Evolutionary conservation across 1,140 invertebrate species (phyloP), one percentile per base, ranked within the genome.

Genomic region (Medauroidea extradentata): DNA sequence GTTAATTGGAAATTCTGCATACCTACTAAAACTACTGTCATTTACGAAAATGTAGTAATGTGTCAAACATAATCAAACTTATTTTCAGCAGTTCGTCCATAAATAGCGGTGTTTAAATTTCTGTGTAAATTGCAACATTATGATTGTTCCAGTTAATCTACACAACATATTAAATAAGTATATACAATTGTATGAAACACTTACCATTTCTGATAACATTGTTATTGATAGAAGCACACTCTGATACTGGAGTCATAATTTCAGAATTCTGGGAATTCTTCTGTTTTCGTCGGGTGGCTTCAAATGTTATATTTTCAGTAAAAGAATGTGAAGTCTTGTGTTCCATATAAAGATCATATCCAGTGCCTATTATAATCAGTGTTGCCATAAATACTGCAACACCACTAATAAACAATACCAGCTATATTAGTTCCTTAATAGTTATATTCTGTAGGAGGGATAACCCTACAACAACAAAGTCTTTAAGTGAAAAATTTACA

Each of bases 351-450:
- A 75, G 44, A 52, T 79, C 77, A 42, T 78, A 75, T 7, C 58
- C 59, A 3, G 76, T 75, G 4, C 85, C 87, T 5, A 75, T 65
- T 3, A 83, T 73, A 60, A 90, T 79, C 39, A 89, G 63, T 1
- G 79, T 61, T 1, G 73, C 64, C 1, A 87, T 81, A 9, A 79
- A 59, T 14, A 70, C 67, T 19, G 80, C 84, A 1, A 84, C 81
- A 1, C 80, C 78, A 42, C 87, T 89, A 67, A n/a, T 7, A 50
- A 50, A n/a, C n/a, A n/a, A n/a, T n/a, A n/a, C n/a, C n/a, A n/a
- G n/a, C n/a, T n/a, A n/a, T n/a, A n/a, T n/a, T n/a, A n/a, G n/a
- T n/a, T n/a, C n/a, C n/a, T n/a, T n/a, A n/a, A n/a, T n/a, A n/a
- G n/a, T n/a, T n/a, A n/a, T n/a, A n/a, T n/a, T n/a, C n/a, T n/a